Percentiles rank a stretch among this genome's conserved stretches.
These are phyloP conservation scores for Hypsopygia costalis DNA, from an alignment of 2,888 invertebrate genomes.

Conservation along the genomic window DNA sequence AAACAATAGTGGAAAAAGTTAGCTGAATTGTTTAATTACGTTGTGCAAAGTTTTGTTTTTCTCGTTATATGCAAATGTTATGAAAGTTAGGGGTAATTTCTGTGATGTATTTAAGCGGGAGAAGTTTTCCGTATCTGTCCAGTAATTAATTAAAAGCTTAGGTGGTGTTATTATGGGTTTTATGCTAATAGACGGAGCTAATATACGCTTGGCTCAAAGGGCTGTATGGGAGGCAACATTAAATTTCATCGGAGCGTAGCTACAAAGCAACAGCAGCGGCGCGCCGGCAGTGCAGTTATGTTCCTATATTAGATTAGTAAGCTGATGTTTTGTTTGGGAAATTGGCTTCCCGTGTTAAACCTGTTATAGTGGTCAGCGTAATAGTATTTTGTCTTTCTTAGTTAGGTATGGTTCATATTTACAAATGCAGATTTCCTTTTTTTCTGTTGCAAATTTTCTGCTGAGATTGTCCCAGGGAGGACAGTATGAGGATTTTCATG, in stretches of 20 bases:
- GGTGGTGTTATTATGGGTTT: conserved; percentile 65
- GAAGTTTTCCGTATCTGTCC: conserved; percentile 49
- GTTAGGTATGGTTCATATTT: not conserved
- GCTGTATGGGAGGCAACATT: conserved; percentile 50
- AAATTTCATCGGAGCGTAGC: conserved; percentile 56
- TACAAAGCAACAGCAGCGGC: conserved; percentile 35
- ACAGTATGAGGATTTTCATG: too few species aligned
- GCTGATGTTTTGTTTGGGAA: conserved; percentile 26
- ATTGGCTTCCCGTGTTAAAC: not conserved
- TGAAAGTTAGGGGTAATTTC: conserved; percentile 38
- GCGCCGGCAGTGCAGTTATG: conserved; percentile 25
- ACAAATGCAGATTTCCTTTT: too few species aligned
- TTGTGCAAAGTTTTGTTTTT: conserved; percentile 20
- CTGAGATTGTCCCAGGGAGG: too few species aligned
- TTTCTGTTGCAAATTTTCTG: too few species aligned
- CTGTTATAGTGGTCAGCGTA: not conserved
- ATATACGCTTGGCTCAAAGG: conserved; percentile 67
- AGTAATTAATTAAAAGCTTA: conserved; percentile 76
- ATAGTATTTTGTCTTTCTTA: not conserved
- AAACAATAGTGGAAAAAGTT: conserved; percentile 17
- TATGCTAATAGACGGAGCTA: conserved; percentile 70
- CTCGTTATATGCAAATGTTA: conserved; percentile 26
- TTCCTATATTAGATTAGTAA: conserved; percentile 47
- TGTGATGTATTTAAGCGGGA: conserved; percentile 28
- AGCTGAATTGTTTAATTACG: conserved; percentile 36